phyloP scores from a whole-genome alignment of 2,888 invertebrate genomes.

The Acanthosepion esculentum region DNA sequence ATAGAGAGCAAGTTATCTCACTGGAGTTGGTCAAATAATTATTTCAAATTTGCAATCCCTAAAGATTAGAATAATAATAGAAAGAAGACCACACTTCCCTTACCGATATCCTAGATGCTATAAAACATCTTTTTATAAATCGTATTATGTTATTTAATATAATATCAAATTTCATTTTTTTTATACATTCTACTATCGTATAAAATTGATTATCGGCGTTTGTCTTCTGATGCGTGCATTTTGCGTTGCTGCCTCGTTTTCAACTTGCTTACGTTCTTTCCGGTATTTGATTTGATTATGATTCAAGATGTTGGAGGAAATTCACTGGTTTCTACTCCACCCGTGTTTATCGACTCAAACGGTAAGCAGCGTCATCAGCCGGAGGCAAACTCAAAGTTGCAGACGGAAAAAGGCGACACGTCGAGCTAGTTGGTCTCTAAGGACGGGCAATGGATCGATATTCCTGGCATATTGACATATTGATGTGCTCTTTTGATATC shows the following conservation, averaged over 20 bases:
- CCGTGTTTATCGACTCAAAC: not conserved
- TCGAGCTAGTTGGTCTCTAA: not conserved
- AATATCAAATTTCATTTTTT: too few relatives aligned
- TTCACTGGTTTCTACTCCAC: not conserved
- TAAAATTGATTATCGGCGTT: not conserved
- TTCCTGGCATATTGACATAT: not conserved
- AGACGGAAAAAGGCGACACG: not conserved
- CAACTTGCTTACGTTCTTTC: not conserved
- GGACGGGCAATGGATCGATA: not conserved
- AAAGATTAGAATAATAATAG: too few relatives aligned
- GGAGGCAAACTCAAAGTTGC: not conserved
- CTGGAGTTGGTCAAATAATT: too few relatives aligned
- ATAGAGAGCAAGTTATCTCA: too few relatives aligned
- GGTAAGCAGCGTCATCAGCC: not conserved
- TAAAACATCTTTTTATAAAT: too few relatives aligned
- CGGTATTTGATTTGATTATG: not conserved
- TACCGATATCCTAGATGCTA: too few relatives aligned
- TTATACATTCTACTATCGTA: not conserved
- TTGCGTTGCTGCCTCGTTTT: not conserved
- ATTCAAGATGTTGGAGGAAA: not conserved
- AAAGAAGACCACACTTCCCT: too few relatives aligned
- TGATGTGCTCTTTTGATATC: not conserved
- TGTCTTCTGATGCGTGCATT: not conserved
- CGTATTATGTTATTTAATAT: too few relatives aligned
- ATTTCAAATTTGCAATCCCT: too few relatives aligned